These are phyloP conservation scores for Coluber constrictor DNA, from an alignment of 2,797 vertebrate genomes.

Conservation along the genomic window DNA sequence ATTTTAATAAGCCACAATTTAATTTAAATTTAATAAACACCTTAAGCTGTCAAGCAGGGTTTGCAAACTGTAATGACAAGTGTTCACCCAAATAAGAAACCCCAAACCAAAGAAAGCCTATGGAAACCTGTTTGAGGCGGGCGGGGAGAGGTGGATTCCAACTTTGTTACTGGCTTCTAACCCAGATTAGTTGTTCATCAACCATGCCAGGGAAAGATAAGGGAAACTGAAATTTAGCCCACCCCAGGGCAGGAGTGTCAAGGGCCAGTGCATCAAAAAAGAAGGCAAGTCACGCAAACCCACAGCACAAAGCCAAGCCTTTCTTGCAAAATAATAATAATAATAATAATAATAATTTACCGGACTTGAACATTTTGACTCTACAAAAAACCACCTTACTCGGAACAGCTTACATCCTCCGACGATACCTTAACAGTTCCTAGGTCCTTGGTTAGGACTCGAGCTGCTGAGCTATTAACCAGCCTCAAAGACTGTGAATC, in stretches of 20 bases:
- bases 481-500: no score
- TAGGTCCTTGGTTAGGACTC: no score
- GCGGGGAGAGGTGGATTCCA: neutral
- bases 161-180: neutral
- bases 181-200: neutral
- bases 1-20: neutral
- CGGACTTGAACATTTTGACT: no score
- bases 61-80: neutral
- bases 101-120: neutral
- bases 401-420: no score
- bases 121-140: neutral
- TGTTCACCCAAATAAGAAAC: neutral
- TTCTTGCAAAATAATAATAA: no score
- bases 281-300: neutral
- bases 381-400: no score
- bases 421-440: no score
- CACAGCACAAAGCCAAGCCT: neutral
- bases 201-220: neutral
- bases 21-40: neutral
- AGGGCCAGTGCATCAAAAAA: neutral
- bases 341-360: no score
- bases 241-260: neutral
- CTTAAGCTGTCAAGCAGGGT: neutral
- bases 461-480: no score
- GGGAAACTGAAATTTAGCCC: neutral